Evolutionary conservation across 1,140 invertebrate genomes (phyloP), one percentile per base, ranked within the genome.

Genomic region (Hycleus phaleratus): DNA sequence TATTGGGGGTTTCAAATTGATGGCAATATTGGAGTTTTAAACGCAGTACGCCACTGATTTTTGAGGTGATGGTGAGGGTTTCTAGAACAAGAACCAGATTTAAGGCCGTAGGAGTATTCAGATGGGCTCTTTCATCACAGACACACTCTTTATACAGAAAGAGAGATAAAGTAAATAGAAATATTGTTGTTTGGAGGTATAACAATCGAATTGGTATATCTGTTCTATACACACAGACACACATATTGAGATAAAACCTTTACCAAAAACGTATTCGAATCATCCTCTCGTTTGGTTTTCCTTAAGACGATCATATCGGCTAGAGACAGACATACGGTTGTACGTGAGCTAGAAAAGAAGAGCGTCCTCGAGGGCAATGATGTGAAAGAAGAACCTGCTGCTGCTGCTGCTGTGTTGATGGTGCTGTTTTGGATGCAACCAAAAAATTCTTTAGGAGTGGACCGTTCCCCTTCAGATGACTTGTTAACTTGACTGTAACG

Each of bases 161-260:
- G 52, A 62, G 43, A 57, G 61, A 62, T 62, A 62, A 62, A 62
- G 53, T 62, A 62, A 62, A 62, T 62, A 62, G 61, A 62, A 62
- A 62, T 56, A 59, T 59, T 62, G 56, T 59, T 32, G 32, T 32
- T 32, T 4, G 32, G 7, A 4, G 32, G 32, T 18, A 18, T 18
- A 32, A 32, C 32, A 32, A 32, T 32, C 32, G 32, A 32, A 32
- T 32, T 32, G 32, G 32, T 32, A 18, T 18, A 32, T 32, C 32
- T 32, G 32, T 32, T 32, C 32, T 32, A 32, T 32, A 32, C 32
- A 32, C 32, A 32, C 26, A n/a, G n/a, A 32, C 26, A 32, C 4
- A 32, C 32, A 32, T 40, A 32, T 45, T 11, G 45, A 45, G 54
- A 56, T 46, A 56, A 56, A 56, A 38, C 54, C 46, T 38, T 40